Conservation (phyloP, 2,797 vertebrate genomes). For the Simalia tracyae region DNA sequence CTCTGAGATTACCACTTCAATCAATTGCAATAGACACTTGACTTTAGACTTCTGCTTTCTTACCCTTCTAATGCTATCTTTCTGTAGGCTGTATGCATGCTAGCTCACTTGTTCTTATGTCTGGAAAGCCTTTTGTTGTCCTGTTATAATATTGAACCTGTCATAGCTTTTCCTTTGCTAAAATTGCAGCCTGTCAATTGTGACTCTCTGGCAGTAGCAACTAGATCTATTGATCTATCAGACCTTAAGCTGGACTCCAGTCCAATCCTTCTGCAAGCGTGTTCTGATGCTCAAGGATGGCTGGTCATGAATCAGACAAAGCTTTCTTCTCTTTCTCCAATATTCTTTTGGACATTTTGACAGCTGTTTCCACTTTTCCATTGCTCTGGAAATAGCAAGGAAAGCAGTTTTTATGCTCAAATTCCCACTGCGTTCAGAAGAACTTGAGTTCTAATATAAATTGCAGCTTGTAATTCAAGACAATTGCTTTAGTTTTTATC, state of each 20-base stretch:
- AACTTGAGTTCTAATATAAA: not conserved
- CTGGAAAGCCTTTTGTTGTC: not conserved
- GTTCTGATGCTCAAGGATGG: not conserved
- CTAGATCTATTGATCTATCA: not conserved
- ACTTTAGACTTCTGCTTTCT: not conserved
- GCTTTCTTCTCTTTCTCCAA: not conserved
- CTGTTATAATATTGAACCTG: not conserved
- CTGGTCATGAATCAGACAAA: not conserved
- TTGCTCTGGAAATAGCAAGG: not conserved
- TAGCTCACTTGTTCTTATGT: not conserved
- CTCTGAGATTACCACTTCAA: not conserved
- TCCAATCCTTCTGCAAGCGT: not conserved
- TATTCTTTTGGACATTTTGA: not conserved
- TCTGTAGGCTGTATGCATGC: not conserved
- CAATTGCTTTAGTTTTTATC: not conserved
- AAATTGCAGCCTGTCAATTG: not conserved
- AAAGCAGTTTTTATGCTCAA: not conserved
- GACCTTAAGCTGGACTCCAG: not conserved
- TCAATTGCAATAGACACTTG: not conserved
- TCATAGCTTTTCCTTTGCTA: not conserved
- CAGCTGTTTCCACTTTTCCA: not conserved
- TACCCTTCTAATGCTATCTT: not conserved
- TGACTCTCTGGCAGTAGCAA: not conserved
- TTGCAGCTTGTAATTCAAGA: not conserved
- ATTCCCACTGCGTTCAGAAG: not conserved